Conservation (phyloP, 2,113 vertebrate species). For the Pygoscelis adeliae region DNA sequence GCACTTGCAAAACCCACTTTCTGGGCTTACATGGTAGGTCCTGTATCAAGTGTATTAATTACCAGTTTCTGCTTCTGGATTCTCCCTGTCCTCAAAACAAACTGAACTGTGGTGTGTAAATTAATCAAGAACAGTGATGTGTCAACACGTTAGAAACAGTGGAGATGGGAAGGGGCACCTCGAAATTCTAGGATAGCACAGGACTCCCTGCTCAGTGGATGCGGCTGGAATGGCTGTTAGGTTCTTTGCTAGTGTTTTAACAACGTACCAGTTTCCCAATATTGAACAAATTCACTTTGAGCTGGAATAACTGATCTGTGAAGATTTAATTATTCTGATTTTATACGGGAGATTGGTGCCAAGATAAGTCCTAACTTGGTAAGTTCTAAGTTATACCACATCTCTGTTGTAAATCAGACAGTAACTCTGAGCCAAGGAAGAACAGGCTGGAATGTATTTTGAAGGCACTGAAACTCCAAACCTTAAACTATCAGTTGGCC, state of each 20-base stretch:
- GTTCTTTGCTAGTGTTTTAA: not conserved
- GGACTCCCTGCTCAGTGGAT: not conserved
- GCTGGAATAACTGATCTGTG: not conserved
- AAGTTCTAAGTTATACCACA: not conserved
- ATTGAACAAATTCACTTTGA: not conserved
- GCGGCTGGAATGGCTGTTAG: not conserved
- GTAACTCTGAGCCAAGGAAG: not conserved
- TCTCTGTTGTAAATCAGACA: constrained; percentile 7
- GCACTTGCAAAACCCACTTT: not conserved
- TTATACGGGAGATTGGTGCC: not conserved
- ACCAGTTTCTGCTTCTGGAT: not conserved
- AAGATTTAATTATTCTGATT: constrained; percentile 11
- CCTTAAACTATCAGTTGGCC: not conserved
- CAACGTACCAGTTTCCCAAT: not conserved
- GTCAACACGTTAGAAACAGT: not conserved
- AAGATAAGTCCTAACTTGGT: not conserved
- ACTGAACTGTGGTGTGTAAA: not conserved
- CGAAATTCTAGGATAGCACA: not conserved
- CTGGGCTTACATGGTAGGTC: not conserved
- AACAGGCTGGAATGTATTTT: not conserved
- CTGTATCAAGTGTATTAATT: not conserved
- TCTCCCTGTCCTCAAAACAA: not conserved
- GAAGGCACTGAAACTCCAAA: not conserved
- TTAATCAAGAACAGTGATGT: not conserved
- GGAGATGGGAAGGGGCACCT: not conserved